Evolutionary conservation across 2,113 vertebrate species (phyloP).

Genomic region (Podilymbus podiceps): DNA sequence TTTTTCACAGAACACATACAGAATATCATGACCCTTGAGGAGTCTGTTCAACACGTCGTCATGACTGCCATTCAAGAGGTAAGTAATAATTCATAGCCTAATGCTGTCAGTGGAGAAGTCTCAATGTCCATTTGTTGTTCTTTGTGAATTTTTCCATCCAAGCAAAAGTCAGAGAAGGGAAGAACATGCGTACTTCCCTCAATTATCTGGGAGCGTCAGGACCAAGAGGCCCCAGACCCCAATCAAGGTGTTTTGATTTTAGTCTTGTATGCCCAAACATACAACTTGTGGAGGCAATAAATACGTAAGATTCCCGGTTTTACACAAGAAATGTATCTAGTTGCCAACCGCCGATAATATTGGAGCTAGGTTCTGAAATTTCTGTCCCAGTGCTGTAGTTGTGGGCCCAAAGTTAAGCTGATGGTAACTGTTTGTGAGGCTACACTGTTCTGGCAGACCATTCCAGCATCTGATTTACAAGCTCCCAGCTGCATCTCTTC

Average conservation of each 20-base stretch:
- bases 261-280: fast-evolving
- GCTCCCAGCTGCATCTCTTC: neutral
- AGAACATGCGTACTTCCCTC: neutral
- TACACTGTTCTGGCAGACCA: neutral
- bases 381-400: neutral
- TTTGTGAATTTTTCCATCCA: neutral
- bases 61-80: conserved; percentile 99
- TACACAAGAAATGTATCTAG: neutral
- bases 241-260: neutral
- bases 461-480: neutral
- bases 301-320: neutral
- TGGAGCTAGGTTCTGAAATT: neutral
- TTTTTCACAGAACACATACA: conserved; percentile 89
- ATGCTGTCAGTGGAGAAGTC: neutral
- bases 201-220: neutral
- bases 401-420: neutral
- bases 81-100: neutral
- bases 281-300: neutral
- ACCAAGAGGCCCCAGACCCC: neutral
- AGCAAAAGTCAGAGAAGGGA: neutral
- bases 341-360: neutral
- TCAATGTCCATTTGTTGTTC: neutral
- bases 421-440: neutral
- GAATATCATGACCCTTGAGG: conserved; percentile 96
- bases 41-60: conserved; percentile 96